Percentiles rank a stretch among this genome's conserved stretches.
Conservation (phyloP, 2,797 vertebrate species). For the Thripadectes ignobilis region DNA sequence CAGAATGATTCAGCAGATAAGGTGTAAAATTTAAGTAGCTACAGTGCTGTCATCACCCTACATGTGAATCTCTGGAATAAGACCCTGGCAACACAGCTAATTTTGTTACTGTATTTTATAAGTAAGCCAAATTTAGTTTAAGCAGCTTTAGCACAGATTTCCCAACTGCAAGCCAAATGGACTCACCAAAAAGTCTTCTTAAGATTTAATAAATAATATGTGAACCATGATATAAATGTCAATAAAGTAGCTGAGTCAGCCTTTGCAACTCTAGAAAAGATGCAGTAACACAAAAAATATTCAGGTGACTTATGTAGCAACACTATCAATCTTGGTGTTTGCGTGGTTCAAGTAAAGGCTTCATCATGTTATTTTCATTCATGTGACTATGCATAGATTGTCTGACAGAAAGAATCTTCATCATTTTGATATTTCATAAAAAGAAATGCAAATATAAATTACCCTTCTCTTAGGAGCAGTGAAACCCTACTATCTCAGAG, state of each 20-base stretch:
- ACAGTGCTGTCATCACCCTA: not conserved
- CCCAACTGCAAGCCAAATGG: not conserved
- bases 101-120: not conserved
- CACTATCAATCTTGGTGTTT: not conserved
- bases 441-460: not conserved
- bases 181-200: not conserved
- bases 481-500: not conserved
- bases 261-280: not conserved
- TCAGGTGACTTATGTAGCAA: not conserved
- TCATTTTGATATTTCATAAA: not conserved
- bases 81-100: not conserved
- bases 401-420: not conserved
- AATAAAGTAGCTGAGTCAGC: not conserved
- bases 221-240: not conserved
- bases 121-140: not conserved
- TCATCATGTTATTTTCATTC: not conserved
- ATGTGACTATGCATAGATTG: not conserved
- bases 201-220: not conserved
- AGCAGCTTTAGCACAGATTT: not conserved
- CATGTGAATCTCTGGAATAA: not conserved
- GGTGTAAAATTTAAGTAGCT: not conserved
- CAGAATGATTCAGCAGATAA: conserved; percentile 51
- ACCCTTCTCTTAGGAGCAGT: not conserved
- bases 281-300: not conserved
- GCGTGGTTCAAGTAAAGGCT: not conserved